These are phyloP conservation scores for Cheilosia vernalis DNA, from an alignment of 2,888 invertebrate genomes.

Conservation along the genomic window DNA sequence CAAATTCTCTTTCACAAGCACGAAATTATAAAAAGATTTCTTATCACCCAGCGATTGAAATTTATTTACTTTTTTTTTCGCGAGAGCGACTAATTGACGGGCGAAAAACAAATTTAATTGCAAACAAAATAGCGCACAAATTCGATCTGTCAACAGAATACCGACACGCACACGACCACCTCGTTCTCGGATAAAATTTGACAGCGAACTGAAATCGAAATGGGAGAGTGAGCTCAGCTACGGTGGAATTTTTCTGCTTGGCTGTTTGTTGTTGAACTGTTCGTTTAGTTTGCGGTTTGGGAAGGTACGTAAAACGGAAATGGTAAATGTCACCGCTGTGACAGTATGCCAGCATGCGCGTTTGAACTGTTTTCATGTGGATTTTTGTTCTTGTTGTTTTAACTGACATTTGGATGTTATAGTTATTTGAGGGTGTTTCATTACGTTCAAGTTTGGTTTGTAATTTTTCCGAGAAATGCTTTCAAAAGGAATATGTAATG, in stretches of 20 bases:
- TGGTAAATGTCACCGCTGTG: constrained; percentile 37
- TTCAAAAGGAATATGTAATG: too few relatives aligned
- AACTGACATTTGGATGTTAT: constrained; percentile 22
- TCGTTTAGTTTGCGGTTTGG: constrained; percentile 13
- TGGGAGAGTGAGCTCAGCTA: constrained; percentile 37
- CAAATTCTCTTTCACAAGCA: constrained; percentile 11
- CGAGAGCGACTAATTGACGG: not conserved
- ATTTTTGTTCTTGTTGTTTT: not conserved
- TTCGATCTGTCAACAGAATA: constrained; percentile 43
- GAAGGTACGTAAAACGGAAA: too few relatives aligned
- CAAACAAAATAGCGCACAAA: constrained; percentile 24
- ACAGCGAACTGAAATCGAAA: constrained; percentile 62
- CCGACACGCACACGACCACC: constrained; percentile 20
- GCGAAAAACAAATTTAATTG: not conserved
- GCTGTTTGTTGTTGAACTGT: constrained; percentile 25
- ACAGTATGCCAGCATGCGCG: constrained; percentile 49
- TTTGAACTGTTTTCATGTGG: not conserved
- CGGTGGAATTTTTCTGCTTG: constrained; percentile 19
- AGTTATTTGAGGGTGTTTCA: too few relatives aligned
- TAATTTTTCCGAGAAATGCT: too few relatives aligned
- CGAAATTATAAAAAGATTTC: constrained; percentile 2
- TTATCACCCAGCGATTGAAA: not conserved
- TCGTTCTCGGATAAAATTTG: constrained; percentile 63
- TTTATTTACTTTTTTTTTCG: constrained; percentile 3
- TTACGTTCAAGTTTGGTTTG: too few relatives aligned